Conservation (phyloP, 2,888 invertebrate species). For the Endomychus coccineus region DNA sequence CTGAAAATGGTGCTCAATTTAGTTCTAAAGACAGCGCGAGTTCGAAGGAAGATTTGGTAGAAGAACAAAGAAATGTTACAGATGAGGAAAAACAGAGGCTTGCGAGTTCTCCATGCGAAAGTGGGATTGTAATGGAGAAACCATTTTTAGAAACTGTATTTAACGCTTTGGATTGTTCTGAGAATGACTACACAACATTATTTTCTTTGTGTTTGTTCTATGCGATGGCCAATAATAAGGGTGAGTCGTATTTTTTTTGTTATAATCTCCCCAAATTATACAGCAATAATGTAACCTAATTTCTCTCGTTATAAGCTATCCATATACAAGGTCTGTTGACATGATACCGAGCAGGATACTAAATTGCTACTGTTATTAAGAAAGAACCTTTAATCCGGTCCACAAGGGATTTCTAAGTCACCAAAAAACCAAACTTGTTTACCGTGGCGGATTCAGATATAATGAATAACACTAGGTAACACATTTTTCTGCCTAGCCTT, state of each 20-base stretch:
- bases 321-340: too few relatives aligned
- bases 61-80: conserved; percentile 69
- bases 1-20: conserved; percentile 14
- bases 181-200: conserved; percentile 91
- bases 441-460: too few relatives aligned
- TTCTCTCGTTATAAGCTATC: too few relatives aligned
- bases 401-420: too few relatives aligned
- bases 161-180: conserved; percentile 77
- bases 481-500: too few relatives aligned
- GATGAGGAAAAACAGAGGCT: conserved; percentile 81
- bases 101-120: conserved; percentile 25
- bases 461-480: too few relatives aligned
- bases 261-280: conserved; percentile 8
- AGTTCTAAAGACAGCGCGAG: conserved; percentile 30
- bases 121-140: conserved; percentile 49
- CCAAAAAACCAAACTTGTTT: too few relatives aligned
- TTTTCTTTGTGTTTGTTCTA: conserved; percentile 88
- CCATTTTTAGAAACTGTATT: conserved; percentile 87
- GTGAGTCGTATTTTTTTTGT: conserved; percentile 59
- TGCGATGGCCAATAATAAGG: conserved; percentile 89
- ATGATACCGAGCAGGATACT: too few relatives aligned
- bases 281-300: background rate
- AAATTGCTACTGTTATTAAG: too few relatives aligned
- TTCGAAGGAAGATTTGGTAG: conserved; percentile 38
- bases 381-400: too few relatives aligned